phyloP scores from a whole-genome alignment of 2,113 vertebrate genomes.

The Furnarius figulus region DNA sequence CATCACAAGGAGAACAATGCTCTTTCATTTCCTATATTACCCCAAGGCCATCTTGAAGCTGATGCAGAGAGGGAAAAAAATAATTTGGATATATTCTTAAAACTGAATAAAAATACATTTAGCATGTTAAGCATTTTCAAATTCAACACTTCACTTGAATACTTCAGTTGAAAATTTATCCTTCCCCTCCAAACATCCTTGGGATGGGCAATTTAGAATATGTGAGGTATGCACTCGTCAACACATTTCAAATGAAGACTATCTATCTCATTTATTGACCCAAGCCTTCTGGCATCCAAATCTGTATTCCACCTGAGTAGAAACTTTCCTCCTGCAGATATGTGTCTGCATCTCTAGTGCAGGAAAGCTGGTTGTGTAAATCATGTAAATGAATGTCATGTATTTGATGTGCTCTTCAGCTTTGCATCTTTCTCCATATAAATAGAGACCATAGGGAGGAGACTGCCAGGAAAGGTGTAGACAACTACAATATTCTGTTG shows the following conservation, averaged over 20 bases:
- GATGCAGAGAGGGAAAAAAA: background rate
- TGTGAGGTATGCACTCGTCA: background rate
- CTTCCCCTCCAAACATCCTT: fast-evolving
- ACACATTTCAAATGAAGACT: background rate
- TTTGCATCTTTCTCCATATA: background rate
- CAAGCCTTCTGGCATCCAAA: background rate
- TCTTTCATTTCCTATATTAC: background rate
- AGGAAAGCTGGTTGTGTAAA: background rate
- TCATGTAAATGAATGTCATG: background rate
- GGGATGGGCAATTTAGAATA: background rate
- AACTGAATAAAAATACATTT: background rate
- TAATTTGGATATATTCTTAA: background rate
- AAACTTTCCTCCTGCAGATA: background rate
- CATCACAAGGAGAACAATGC: background rate
- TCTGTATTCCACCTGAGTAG: background rate
- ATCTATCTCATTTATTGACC: background rate
- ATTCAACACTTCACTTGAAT: background rate
- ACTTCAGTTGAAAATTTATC: background rate
- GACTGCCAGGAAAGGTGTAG: background rate
- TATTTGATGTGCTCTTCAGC: background rate
- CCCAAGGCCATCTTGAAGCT: background rate
- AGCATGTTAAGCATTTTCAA: background rate
- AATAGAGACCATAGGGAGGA: background rate
- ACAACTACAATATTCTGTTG: background rate
- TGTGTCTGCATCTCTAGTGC: background rate